Percentiles rank a stretch among this genome's conserved stretches.
Conservation (phyloP, 2,888 invertebrate species). For the Phengaris arion region DNA sequence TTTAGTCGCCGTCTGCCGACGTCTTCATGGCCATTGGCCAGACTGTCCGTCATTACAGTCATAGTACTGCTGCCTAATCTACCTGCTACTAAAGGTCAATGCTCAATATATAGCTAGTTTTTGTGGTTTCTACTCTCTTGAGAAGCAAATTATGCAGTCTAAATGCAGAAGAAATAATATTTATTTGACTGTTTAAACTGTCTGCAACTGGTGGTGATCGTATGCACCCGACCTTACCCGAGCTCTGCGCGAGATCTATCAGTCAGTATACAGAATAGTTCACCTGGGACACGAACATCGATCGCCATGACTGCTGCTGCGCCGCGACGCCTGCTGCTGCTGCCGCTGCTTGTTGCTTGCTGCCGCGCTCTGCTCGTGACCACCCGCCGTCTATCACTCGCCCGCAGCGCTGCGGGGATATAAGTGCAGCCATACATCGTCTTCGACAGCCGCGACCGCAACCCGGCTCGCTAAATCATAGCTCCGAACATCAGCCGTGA, state of each 20-base stretch:
- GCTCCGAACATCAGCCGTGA: background rate
- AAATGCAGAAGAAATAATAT: too few species aligned
- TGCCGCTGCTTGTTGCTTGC: background rate
- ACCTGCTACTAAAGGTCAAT: too few species aligned
- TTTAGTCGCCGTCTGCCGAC: background rate
- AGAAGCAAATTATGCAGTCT: background rate
- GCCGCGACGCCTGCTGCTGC: background rate
- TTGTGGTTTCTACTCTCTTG: background rate
- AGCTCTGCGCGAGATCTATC: background rate
- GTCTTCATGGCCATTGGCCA: background rate
- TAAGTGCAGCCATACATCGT: background rate
- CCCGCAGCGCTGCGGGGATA: background rate
- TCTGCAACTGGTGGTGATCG: background rate
- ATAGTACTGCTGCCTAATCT: background rate
- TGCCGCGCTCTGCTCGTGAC: background rate
- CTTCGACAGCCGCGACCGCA: background rate
- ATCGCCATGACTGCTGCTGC: background rate
- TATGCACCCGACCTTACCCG: background rate
- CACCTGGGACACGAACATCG: background rate
- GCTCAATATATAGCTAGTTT: too few species aligned
- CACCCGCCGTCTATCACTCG: background rate
- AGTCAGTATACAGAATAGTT: background rate
- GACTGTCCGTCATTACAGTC: background rate
- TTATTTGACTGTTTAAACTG: background rate
- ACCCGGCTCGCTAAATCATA: background rate